Evolutionary conservation across 2,888 invertebrate genomes (phyloP).

Genomic region (Cylloceria caligata): DNA sequence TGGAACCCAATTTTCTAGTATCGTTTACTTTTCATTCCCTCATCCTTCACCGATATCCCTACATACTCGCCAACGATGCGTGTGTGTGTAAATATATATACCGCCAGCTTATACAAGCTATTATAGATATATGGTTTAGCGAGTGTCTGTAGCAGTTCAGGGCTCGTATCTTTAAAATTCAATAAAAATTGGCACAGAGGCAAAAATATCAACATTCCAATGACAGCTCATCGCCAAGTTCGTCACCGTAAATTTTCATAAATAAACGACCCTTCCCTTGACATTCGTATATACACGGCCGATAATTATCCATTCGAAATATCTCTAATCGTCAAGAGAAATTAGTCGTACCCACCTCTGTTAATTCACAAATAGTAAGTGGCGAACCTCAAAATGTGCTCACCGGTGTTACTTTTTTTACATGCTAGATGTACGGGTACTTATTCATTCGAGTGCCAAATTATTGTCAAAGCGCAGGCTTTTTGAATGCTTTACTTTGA

Average conservation of each 20-base stretch:
- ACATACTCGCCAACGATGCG: constrained; percentile 1
- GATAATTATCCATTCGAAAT: neutral
- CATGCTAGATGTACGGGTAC: too few relatives aligned
- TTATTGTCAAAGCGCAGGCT: too few relatives aligned
- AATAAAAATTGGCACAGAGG: constrained; percentile 50
- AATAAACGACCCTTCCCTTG: neutral
- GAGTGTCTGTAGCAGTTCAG: constrained; percentile 29
- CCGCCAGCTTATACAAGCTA: constrained; percentile 31
- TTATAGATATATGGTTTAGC: constrained; percentile 41
- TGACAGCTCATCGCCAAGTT: constrained; percentile 36
- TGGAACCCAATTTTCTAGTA: neutral
- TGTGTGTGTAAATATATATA: constrained; percentile 11
- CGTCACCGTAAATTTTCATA: constrained; percentile 4
- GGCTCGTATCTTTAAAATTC: constrained; percentile 56
- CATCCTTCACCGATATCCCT: neutral
- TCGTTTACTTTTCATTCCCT: neutral
- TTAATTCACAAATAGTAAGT: neutral
- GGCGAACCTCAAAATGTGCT: neutral
- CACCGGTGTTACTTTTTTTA: too few relatives aligned
- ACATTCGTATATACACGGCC: neutral
- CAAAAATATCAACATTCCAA: constrained; percentile 34
- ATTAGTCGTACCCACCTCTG: neutral
- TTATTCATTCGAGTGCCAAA: too few relatives aligned
- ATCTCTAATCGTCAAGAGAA: neutral
- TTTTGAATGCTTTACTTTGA: neutral